Evolutionary conservation across 2,888 invertebrate genomes (phyloP).

Genomic region (Catocala nupta): DNA sequence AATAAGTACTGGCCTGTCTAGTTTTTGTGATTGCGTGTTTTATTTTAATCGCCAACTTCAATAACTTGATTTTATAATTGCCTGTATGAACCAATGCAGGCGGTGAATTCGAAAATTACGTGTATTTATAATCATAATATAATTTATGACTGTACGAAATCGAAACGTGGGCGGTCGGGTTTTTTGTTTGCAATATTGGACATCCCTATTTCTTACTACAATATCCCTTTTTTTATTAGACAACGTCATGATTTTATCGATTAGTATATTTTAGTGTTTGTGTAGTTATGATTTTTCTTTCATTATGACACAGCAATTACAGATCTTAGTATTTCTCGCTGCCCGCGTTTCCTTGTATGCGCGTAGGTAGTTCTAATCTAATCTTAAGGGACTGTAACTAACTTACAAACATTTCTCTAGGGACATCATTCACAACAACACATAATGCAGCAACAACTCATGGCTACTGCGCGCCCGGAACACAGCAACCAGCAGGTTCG

Average conservation of each 20-base stretch:
- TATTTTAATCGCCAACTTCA: not conserved
- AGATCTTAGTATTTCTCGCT: too few species aligned
- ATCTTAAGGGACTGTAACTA: not conserved
- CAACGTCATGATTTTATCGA: too few species aligned
- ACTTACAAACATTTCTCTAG: slow-evolving; percentile 52
- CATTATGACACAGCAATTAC: too few species aligned
- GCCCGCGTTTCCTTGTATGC: too few species aligned
- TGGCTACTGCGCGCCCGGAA: slow-evolving; percentile 75
- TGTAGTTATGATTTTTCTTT: too few species aligned
- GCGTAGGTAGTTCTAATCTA: too few species aligned
- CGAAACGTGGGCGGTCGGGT: not conserved
- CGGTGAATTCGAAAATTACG: not conserved
- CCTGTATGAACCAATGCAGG: not conserved
- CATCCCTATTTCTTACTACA: not conserved
- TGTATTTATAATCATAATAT: not conserved
- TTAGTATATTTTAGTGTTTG: too few species aligned
- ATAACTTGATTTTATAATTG: not conserved
- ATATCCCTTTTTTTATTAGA: too few species aligned
- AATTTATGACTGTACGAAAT: not conserved
- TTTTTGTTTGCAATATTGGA: not conserved
- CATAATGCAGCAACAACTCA: slow-evolving; percentile 84
- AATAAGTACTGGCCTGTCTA: not conserved
- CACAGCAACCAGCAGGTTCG: slow-evolving; percentile 82
- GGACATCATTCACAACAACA: slow-evolving; percentile 85
- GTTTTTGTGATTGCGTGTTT: not conserved